A percentile compares a stretch with the other conserved stretches of the same genome.
Conservation (phyloP, 2,797 vertebrate genomes). For the Diceros bicornis region DNA sequence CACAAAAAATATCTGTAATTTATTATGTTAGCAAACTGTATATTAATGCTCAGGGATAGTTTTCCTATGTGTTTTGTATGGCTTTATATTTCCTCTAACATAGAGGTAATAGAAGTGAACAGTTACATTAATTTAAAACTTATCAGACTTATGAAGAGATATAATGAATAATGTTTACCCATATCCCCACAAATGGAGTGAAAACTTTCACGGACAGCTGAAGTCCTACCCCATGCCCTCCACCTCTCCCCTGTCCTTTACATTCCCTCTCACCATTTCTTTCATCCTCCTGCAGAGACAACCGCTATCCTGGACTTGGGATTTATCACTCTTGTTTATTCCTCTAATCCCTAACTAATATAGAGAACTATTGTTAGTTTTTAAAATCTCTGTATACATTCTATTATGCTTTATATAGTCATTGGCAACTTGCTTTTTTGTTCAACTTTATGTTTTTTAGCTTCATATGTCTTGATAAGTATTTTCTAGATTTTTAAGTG, state of each 20-base stretch:
- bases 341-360: not conserved
- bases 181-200: not conserved
- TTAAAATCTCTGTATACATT: not conserved
- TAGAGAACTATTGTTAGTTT: not conserved
- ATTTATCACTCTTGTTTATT: not conserved
- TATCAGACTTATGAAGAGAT: not conserved
- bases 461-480: not conserved
- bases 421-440: not conserved
- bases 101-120: not conserved
- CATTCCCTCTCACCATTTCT: not conserved
- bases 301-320: not conserved
- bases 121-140: slow-evolving; percentile 2
- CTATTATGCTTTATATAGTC: not conserved
- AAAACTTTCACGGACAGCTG: not conserved
- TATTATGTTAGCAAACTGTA: not conserved
- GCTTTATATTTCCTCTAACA: slow-evolving; percentile 5
- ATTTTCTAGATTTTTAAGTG: not conserved
- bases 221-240: fast-evolving
- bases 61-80: not conserved
- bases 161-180: not conserved
- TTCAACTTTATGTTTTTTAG: not conserved
- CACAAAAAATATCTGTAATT: not conserved
- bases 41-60: not conserved
- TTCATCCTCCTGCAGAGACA: not conserved
- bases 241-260: not conserved